These are phyloP conservation scores for Hyppa rectilinea DNA, from an alignment of 2,888 invertebrate species.

Conservation along the genomic window DNA sequence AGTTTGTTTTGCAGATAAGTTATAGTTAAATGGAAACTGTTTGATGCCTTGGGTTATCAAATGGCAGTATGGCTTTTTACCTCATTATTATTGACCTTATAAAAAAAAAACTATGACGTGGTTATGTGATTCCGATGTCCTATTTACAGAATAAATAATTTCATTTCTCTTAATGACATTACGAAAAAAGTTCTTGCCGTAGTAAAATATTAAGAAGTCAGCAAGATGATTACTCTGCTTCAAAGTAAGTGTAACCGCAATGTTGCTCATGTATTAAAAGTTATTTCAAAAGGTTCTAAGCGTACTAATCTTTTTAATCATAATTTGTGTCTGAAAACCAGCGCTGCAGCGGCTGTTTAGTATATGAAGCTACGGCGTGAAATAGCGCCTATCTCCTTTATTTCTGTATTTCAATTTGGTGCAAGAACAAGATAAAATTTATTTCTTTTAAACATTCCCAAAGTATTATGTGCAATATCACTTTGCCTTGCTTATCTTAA, in stretches of 20 bases:
- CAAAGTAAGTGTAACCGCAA: background rate
- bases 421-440: background rate
- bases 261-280: background rate
- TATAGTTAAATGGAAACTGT: background rate
- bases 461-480: constrained; percentile 3
- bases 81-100: too few species aligned
- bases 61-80: background rate
- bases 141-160: too few species aligned
- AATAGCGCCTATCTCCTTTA: background rate
- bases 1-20: background rate
- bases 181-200: background rate
- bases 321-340: too few species aligned
- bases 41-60: background rate
- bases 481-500: constrained; percentile 3
- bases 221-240: background rate
- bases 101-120: too few species aligned
- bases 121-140: too few species aligned
- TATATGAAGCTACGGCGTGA: background rate
- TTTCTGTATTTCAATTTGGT: background rate
- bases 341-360: background rate
- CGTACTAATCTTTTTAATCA: too few species aligned
- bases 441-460: background rate
- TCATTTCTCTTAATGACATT: too few species aligned
- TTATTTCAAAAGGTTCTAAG: background rate
- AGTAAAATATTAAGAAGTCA: background rate